Evolutionary conservation across 1,140 invertebrate species (phyloP), one percentile per base, ranked within the genome.

Genomic region (Pogonus chalceus): DNA sequence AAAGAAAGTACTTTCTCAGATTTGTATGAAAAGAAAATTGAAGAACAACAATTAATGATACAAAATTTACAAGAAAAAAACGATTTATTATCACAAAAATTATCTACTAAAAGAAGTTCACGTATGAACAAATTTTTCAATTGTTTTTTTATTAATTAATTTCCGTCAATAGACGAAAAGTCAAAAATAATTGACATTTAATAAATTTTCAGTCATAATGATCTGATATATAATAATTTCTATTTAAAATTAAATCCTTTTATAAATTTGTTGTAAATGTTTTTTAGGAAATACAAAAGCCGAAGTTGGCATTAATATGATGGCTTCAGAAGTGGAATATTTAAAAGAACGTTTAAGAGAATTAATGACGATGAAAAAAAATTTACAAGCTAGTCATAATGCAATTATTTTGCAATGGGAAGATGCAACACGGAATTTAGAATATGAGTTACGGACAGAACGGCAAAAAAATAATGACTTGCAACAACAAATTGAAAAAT

Each of bases 261-360:
- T 18, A 43, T 18, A 10, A 43, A 10, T 12, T 43, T 43, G 18
- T 43, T 43, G 18, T 43, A 43, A 4, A 43, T 18, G 18, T 43
- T 12, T n/a, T 43, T 43, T 43, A 43, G 37, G 18, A 43, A 43
- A 43, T 43, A 43, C 37, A 4, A 18, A 43, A 43, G 18, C 37
- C 7, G 37, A 43, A 43, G 3, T 43, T 3, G 37, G 37, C 4
- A 43, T 43, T 12, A 43, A 18, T 43, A 43, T 43, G 37, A 7
- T 43, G 9, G 18, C 9, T 9, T 4, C 3, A 12, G 37, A 43
- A 43, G 37, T 43, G 4, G 37, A 43, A 43, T 43, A 43, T 43
- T 43, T 43, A 43, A 43, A 43, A 43, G 18, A 9, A 10, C 9
- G 37, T 10, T 43, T 43, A 43, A 43, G 18, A 18, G 37, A 43